A percentile compares a stretch with the other conserved stretches of the same genome.
These are phyloP conservation scores for Novumbra hubbsi DNA, from an alignment of 2,797 vertebrate genomes.

Conservation along the genomic window DNA sequence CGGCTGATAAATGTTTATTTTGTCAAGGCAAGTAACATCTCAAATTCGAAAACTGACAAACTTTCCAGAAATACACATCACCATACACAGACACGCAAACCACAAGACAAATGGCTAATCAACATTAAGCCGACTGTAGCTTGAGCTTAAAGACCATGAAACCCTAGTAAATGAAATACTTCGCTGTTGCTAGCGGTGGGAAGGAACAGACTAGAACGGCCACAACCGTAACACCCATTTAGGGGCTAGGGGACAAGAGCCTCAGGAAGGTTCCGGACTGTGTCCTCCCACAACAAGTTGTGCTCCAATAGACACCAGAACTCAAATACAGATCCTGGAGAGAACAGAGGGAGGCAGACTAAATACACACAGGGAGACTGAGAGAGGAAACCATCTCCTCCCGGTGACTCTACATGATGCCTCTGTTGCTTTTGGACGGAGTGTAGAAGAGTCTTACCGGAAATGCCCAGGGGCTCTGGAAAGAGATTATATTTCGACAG, in stretches of 20 bases:
- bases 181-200: conserved; percentile 5
- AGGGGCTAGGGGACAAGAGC: neutral
- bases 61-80: too few species aligned
- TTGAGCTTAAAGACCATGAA: too few species aligned
- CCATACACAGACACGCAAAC: too few species aligned
- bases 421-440: conserved; percentile 56
- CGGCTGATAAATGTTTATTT: too few species aligned
- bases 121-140: neutral
- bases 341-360: conserved; percentile 41
- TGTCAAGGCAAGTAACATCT: too few species aligned
- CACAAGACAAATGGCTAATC: neutral
- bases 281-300: conserved; percentile 46
- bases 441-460: conserved; percentile 16
- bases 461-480: neutral
- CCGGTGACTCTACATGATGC: conserved; percentile 29
- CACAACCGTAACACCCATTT: conserved; percentile 23
- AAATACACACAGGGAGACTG: conserved; percentile 49
- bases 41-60: too few species aligned
- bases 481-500: too few species aligned
- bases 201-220: conserved; percentile 15
- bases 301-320: conserved; percentile 28
- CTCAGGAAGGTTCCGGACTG: conserved; percentile 20
- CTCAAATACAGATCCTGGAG: conserved; percentile 6
- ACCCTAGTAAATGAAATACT: too few species aligned
- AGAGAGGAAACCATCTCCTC: conserved; percentile 48